Percentiles rank a stretch among this genome's conserved stretches.
These are phyloP conservation scores for Drosophila simulans DNA, from an alignment of 1,140 invertebrate genomes.

Conservation along the genomic window DNA sequence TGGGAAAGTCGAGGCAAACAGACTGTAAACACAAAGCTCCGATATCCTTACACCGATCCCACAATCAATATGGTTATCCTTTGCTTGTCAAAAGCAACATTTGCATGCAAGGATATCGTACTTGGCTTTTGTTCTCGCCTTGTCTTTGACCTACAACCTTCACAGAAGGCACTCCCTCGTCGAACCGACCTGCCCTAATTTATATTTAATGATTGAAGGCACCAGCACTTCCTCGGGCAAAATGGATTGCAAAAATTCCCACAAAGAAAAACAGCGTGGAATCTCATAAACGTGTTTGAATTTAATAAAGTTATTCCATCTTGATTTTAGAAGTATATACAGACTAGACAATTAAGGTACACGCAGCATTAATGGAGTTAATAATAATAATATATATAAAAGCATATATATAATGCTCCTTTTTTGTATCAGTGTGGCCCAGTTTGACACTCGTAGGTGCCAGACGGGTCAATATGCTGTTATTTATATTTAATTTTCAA, in stretches of 20 bases:
- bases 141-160: slow-evolving; percentile 57
- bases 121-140: slow-evolving; percentile 57
- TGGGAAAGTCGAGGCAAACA: slow-evolving; percentile 50
- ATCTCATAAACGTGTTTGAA: too few relatives aligned
- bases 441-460: slow-evolving; percentile 35
- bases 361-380: neutral
- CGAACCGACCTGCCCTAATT: slow-evolving; percentile 47
- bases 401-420: too few relatives aligned
- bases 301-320: too few relatives aligned
- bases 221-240: slow-evolving; percentile 12
- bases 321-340: too few relatives aligned
- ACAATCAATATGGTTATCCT: slow-evolving; percentile 78
- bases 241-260: neutral
- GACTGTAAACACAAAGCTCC: slow-evolving; percentile 55
- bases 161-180: neutral
- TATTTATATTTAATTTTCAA: slow-evolving; percentile 65
- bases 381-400: neutral
- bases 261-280: neutral
- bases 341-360: too few relatives aligned
- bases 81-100: slow-evolving; percentile 70
- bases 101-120: slow-evolving; percentile 76
- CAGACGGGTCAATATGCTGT: slow-evolving; percentile 61
- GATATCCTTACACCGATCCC: slow-evolving; percentile 14
- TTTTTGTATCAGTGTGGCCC: slow-evolving; percentile 12
- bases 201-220: slow-evolving; percentile 71